Conservation (phyloP, 92 coral and sea anemone species). For the Porites evermanni region DNA sequence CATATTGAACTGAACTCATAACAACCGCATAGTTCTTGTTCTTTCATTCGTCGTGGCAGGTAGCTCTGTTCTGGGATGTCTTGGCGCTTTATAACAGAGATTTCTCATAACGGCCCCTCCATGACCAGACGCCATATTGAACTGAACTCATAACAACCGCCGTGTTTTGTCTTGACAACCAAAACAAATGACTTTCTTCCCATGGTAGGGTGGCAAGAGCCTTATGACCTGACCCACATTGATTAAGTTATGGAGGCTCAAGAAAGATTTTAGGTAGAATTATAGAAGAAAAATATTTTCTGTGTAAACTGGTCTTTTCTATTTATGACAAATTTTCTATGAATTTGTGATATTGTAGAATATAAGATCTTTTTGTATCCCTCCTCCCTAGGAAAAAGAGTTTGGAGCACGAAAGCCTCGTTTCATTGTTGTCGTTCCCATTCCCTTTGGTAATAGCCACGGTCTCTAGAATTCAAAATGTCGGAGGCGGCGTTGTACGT, state of each 20-base stretch:
- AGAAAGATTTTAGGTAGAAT: neutral
- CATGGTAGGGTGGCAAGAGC: neutral
- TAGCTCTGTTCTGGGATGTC: constrained; percentile 85
- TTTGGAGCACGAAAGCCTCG: constrained; percentile 3
- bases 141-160: constrained; percentile 25
- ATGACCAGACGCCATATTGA: constrained; percentile 99
- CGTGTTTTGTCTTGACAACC: constrained; percentile 50
- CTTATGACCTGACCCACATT: neutral
- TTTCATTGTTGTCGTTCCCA: constrained; percentile 57
- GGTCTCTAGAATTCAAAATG: constrained; percentile 63
- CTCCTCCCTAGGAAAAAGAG: neutral
- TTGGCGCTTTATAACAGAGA: constrained; percentile 91
- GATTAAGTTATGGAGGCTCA: no score
- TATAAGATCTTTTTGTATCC: neutral
- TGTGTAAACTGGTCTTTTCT: neutral
- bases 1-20: constrained; percentile 77
- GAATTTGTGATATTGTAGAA: no score
- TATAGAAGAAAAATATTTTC: neutral
- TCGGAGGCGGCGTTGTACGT: constrained; percentile 85
- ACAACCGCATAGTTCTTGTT: constrained; percentile 20
- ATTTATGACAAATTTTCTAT: neutral
- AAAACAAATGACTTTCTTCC: neutral
- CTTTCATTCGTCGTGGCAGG: constrained; percentile 92
- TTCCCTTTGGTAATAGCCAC: neutral
- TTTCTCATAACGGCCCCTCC: constrained; percentile 87